Base-by-base conservation (phyloP, 2,113 vertebrate species). In the Periophthalmus modestus region DNA sequence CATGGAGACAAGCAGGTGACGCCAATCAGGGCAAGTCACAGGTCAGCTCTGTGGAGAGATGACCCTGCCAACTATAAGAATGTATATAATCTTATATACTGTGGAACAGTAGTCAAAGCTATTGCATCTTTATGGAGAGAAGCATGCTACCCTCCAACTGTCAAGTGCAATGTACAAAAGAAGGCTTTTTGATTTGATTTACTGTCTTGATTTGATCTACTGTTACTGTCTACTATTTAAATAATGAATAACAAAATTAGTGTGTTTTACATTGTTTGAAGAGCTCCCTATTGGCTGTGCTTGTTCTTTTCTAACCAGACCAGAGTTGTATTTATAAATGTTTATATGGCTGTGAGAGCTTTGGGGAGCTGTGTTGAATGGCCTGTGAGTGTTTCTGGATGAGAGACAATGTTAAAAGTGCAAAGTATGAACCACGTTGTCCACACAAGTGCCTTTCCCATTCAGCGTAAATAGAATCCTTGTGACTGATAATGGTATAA, bases 261-360 rank as follows among this genome's bases (percentile, higher is more conserved):
- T 76, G 54, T 77, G 67, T 79, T 75, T 69, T 50, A 67, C 54
- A 72, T 67, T 62, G 48, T 34, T 24, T 55, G 19, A 46, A 76
- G 33, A 71, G 36, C 33, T 68, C 50, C 39, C 7, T 43, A 10
- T 39, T 76, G 69, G 72, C 71, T 68, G 72, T 65, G 18, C 50
- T 70, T 75, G 43, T 57, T 76, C 23, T 69, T 71, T 69, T 67
- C 67, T 58, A 52, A 70, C 39, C 66, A 75, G 80, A 83, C 75
- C 81, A 80, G 80, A 72, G 74, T 72, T 68, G 15, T 34, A 70
- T 73, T 77, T 62, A 39, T 75, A 24, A 50, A 67, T 69, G 73
- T 75, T 66, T 66, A 48, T 57, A 39, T 69, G 50, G 74, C 46
- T 74, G 70, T 75, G 33, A 71, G 34, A 39, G 72, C 75, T 71